A percentile compares a stretch with the other conserved stretches of the same genome.
Evolutionary conservation across 2,113 vertebrate species (phyloP).

Genomic region (Rhinolophus ferrumequinum): DNA sequence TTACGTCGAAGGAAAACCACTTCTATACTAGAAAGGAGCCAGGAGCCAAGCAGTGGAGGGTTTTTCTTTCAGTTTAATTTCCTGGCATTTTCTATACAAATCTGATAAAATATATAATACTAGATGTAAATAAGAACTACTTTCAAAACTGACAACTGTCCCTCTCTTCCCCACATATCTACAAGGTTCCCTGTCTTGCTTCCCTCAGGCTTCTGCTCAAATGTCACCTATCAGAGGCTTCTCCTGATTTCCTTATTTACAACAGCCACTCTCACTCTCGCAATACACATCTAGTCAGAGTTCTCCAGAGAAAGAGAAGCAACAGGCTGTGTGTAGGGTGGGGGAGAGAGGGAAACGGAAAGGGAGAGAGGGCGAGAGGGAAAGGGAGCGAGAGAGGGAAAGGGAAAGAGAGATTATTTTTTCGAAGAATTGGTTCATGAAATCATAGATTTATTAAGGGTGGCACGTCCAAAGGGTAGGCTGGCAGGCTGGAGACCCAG

Average conservation of each 20-base stretch:
- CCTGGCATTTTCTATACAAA: not conserved
- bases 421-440: no score
- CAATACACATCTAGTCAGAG: not conserved
- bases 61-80: conserved; percentile 8
- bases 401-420: no score
- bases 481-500: no score
- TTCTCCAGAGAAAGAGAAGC: not conserved
- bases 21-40: not conserved
- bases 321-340: not conserved
- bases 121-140: not conserved
- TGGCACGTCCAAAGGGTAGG: no score
- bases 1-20: not conserved
- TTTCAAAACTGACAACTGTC: not conserved
- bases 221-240: not conserved
- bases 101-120: not conserved
- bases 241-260: not conserved
- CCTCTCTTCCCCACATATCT: no score
- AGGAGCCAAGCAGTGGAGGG: not conserved
- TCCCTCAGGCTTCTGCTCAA: not conserved
- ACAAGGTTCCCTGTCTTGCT: not conserved
- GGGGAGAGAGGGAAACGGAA: no score
- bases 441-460: no score
- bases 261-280: not conserved
- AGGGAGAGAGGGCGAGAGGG: no score
- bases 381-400: no score